These are phyloP conservation scores for Orientallactaga bullata DNA, from an alignment of 2,113 vertebrate genomes.

Conservation along the genomic window DNA sequence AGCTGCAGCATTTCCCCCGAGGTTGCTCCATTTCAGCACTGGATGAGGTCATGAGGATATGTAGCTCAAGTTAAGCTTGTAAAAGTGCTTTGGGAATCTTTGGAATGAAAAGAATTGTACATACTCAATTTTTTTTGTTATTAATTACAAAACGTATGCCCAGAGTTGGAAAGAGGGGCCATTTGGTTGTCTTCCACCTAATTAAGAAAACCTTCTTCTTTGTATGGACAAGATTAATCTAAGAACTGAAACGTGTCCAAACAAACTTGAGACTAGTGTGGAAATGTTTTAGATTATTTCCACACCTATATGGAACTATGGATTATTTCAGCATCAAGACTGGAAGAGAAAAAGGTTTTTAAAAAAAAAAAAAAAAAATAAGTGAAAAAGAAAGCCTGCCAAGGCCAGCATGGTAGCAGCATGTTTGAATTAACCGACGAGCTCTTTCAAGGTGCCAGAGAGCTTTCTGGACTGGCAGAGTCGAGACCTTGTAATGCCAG, in stretches of 20 bases:
- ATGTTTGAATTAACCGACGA: background rate
- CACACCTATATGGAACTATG: background rate
- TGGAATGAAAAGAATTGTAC: constrained; percentile 79
- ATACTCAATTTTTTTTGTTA: constrained; percentile 69
- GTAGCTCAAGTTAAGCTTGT: constrained; percentile 78
- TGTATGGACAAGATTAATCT: constrained; percentile 60
- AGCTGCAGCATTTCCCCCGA: constrained; percentile 75
- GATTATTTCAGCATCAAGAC: constrained; percentile 9
- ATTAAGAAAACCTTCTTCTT: constrained; percentile 29
- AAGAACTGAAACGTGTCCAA: constrained; percentile 37
- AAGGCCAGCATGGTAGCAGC: background rate
- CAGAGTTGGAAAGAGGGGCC: background rate
- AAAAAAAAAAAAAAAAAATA: background rate
- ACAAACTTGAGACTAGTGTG: constrained; percentile 10
- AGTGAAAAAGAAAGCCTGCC: background rate
- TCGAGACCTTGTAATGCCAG: background rate
- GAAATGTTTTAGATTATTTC: constrained; percentile 48
- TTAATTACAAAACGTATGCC: constrained; percentile 71
- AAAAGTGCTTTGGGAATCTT: constrained; percentile 81
- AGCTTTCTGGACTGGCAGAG: constrained; percentile 7
- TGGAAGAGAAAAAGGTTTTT: background rate
- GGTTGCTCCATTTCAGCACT: constrained; percentile 77
- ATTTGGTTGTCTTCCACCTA: constrained; percentile 32
- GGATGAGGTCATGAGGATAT: constrained; percentile 81
- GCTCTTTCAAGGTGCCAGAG: constrained; percentile 31